Evolutionary conservation across 1,140 invertebrate genomes (phyloP), one percentile per base, ranked within the genome.

Genomic region (Zophobas morio): DNA sequence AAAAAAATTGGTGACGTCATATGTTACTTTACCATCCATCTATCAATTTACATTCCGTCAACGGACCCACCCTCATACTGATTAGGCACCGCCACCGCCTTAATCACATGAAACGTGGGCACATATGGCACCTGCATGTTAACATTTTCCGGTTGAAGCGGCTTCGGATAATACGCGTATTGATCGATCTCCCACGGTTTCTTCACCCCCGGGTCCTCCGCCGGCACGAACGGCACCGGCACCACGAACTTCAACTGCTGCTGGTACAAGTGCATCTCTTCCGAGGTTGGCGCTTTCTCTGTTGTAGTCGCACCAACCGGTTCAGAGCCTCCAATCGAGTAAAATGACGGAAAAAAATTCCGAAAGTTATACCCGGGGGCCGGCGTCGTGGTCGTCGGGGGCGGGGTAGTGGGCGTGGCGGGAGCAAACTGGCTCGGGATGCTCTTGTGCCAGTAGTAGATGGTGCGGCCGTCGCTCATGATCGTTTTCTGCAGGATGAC

Each of bases 181-280:
- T 77, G 82, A 70, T 84, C 82, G 53, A 83, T 75, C 37, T 81
- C 66, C 77, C 76, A 79, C 8, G 81, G 80, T 57, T 82, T 76
- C 32, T 75, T 78, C 46, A 73, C 5, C 40, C 2, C 74, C n/a
- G 57, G 46, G 35, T 73, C 35, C 33, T 83, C 80, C 53, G 73
- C 74, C 37, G 78, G 79, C 40, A 57, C 76, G 39, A 77, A 82
- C 5, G 81, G 81, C 32, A 84, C 80, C n/a, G 84, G 85, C 46
- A 85, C 77, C 8, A 86, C 82, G 73, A 86, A 83, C 75, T 79
- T 80, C 46, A 86, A 66, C 78, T 84, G 81, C 66, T 84, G 81
- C 6, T 80, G 80, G 36, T 77, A 78, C n/a, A 79, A 37, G 1
- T 56, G 73, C 20, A 74, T 34, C 6, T 78, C 70, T n/a, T 78